phyloP scores from a whole-genome alignment of 1,140 invertebrate species.

The Euwallacea similis region DNA sequence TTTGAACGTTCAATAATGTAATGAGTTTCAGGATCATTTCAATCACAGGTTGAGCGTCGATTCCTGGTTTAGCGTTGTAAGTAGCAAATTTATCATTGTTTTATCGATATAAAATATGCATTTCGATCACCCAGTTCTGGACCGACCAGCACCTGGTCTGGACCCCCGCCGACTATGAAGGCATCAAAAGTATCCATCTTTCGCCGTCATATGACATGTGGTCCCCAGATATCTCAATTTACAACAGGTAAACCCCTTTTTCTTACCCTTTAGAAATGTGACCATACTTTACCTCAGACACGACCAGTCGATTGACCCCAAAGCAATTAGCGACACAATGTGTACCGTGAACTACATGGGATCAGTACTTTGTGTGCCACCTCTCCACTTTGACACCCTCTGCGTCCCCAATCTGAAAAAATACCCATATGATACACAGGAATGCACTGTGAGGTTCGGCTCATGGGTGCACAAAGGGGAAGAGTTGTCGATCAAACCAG shows the following conservation, averaged over 20 bases:
- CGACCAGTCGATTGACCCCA: constrained; percentile 39
- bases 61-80: constrained; percentile 48
- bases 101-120: neutral
- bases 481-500: constrained; percentile 59
- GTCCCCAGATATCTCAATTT: constrained; percentile 57
- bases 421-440: constrained; percentile 61
- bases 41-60: constrained; percentile 43
- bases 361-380: constrained; percentile 56
- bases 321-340: constrained; percentile 41
- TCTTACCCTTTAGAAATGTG: neutral
- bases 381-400: constrained; percentile 55
- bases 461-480: constrained; percentile 64
- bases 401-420: constrained; percentile 55
- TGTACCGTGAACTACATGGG: constrained; percentile 55
- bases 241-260: constrained; percentile 53
- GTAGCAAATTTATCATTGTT: constrained; percentile 7
- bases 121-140: constrained; percentile 51
- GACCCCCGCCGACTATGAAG: constrained; percentile 54
- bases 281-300: constrained; percentile 36
- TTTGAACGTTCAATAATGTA: neutral
- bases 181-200: constrained; percentile 51
- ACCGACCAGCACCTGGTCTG: constrained; percentile 56
- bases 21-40: constrained; percentile 38
- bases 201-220: constrained; percentile 53
- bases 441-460: constrained; percentile 57